Conservation (phyloP, 2,113 vertebrate species). For the Stegostoma tigrinum region DNA sequence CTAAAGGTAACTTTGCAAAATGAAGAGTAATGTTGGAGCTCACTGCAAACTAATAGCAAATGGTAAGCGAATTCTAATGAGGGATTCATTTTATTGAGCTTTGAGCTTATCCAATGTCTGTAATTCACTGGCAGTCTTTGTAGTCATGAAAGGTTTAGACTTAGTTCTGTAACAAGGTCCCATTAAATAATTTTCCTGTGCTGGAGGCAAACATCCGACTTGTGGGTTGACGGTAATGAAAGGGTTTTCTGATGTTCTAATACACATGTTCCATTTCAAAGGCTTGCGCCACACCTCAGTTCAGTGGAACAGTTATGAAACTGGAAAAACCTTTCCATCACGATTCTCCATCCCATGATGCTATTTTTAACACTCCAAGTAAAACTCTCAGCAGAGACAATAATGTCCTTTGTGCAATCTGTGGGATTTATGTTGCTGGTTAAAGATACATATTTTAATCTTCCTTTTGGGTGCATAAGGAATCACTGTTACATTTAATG, state of each 20-base stretch:
- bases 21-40: neutral
- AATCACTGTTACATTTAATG: neutral
- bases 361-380: slow-evolving; percentile 27
- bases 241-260: neutral
- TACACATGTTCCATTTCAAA: neutral
- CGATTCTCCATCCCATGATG: neutral
- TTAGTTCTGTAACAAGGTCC: neutral
- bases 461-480: neutral
- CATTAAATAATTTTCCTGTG: neutral
- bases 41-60: neutral
- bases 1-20: neutral
- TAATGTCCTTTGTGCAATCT: neutral
- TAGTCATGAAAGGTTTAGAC: neutral
- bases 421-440: neutral
- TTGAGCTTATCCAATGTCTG: neutral
- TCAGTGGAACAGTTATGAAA: neutral
- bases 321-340: neutral
- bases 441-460: neutral
- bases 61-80: neutral
- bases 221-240: neutral
- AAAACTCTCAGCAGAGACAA: neutral
- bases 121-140: neutral
- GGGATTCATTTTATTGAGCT: neutral
- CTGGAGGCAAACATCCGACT: neutral
- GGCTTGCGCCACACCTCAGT: neutral